Evolutionary conservation across 2,797 vertebrate genomes (phyloP).

Genomic region (Hydrocynus forskahlii): DNA sequence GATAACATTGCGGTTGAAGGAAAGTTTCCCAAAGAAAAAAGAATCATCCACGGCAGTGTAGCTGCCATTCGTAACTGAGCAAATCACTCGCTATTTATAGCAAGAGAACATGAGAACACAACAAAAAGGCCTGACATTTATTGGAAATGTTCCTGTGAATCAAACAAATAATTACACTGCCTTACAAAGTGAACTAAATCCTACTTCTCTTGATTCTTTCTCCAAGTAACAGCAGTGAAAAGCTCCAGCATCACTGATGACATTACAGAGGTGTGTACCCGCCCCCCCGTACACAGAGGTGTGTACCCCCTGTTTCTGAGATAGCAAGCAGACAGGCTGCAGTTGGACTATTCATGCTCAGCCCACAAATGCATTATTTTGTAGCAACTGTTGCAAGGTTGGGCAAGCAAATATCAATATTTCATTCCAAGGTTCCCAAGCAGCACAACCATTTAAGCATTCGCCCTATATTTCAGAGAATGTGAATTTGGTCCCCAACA

Average conservation of each 20-base stretch:
- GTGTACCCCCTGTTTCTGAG: not conserved
- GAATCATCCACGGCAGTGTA: conserved; percentile 15
- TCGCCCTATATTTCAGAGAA: not conserved
- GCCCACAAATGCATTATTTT: not conserved
- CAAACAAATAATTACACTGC: conserved; percentile 23
- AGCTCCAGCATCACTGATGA: conserved; percentile 24
- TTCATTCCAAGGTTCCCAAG: too few species aligned
- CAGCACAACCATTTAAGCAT: not conserved
- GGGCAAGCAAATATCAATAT: too few species aligned
- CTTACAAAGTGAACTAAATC: conserved; percentile 11
- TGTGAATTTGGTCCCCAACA: too few species aligned
- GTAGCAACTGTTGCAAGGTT: not conserved
- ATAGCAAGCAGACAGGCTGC: not conserved
- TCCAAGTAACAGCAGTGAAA: conserved; percentile 2
- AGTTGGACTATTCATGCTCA: not conserved
- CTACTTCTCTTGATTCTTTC: not conserved
- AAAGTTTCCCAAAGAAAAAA: conserved; percentile 16
- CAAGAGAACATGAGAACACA: conserved; percentile 29
- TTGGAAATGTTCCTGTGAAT: conserved; percentile 36
- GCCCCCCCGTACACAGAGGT: conserved; percentile 5
- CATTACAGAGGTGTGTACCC: conserved; percentile 29
- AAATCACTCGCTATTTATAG: conserved; percentile 49
- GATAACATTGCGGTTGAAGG: not conserved
- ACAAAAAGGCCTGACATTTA: conserved; percentile 36
- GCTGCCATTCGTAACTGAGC: conserved; percentile 30